These are phyloP conservation scores for Argyrosomus regius DNA, from an alignment of 2,797 vertebrate species.

Conservation along the genomic window DNA sequence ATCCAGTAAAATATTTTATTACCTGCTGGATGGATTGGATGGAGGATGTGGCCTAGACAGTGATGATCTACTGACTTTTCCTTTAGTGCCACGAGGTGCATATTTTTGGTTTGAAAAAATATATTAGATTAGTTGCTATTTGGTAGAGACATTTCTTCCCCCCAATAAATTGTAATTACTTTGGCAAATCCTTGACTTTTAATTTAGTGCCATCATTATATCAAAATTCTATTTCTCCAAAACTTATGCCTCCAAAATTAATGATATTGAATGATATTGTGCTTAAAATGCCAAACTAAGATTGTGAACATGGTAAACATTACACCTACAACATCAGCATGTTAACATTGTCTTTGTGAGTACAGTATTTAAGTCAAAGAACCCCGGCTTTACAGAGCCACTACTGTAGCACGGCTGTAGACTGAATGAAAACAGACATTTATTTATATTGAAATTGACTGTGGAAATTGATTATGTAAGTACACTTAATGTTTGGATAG, in stretches of 20 bases:
- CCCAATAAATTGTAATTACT: not conserved
- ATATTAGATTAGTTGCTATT: not conserved
- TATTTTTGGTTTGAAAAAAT: not conserved
- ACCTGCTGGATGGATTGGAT: not conserved
- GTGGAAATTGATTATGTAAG: conserved; percentile 25
- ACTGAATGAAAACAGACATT: conserved; percentile 36
- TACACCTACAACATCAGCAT: not conserved
- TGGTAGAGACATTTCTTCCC: not conserved
- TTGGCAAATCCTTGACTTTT: not conserved
- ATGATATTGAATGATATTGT: not conserved
- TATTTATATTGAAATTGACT: conserved; percentile 37
- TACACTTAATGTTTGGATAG: conserved; percentile 25
- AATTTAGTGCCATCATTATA: not conserved
- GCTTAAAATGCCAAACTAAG: not conserved
- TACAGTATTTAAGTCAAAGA: too few relatives aligned
- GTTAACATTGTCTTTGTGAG: too few relatives aligned
- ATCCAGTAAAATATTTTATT: not conserved
- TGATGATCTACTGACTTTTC: not conserved
- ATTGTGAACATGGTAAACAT: not conserved
- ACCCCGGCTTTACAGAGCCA: too few relatives aligned
- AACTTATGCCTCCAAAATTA: not conserved
- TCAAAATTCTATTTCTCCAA: not conserved
- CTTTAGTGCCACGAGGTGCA: not conserved
- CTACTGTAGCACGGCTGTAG: not conserved
- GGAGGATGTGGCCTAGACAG: not conserved